Evolutionary conservation across 2,888 invertebrate species (phyloP).

Genomic region (Aphidoletes aphidimyza): DNA sequence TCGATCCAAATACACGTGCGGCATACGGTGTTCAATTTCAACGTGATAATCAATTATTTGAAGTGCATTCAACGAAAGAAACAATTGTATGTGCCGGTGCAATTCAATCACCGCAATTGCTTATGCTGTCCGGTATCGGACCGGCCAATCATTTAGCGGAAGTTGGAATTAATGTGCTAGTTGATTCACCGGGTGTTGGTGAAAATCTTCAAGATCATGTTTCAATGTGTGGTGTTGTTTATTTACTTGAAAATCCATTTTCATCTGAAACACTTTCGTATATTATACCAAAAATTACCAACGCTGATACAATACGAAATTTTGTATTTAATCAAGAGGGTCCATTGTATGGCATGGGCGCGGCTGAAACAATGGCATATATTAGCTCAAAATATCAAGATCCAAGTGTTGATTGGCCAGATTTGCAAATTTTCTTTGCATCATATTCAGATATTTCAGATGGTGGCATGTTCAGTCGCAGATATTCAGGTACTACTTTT

Average conservation of each 20-base stretch:
- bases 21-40: constrained; percentile 77
- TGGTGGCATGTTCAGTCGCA: constrained; percentile 79
- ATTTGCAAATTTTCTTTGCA: constrained; percentile 80
- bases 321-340: constrained; percentile 74
- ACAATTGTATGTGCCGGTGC: constrained; percentile 88
- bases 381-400: constrained; percentile 79
- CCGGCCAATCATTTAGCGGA: constrained; percentile 73
- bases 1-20: constrained; percentile 70
- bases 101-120: constrained; percentile 83
- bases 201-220: constrained; percentile 85
- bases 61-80: constrained; percentile 75
- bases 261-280: constrained; percentile 73
- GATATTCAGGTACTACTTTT: constrained; percentile 75
- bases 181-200: constrained; percentile 79
- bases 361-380: constrained; percentile 83
- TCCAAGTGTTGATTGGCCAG: constrained; percentile 77
- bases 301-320: constrained; percentile 71
- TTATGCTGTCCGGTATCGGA: constrained; percentile 88
- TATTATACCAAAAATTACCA: constrained; percentile 74
- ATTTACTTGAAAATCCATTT: constrained; percentile 74
- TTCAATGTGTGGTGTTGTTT: constrained; percentile 81
- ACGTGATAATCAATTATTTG: constrained; percentile 66
- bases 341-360: constrained; percentile 79
- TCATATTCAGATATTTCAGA: constrained; percentile 81
- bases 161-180: constrained; percentile 71